Percentiles rank a stretch among this genome's conserved stretches.
phyloP scores from a whole-genome alignment of 2,797 vertebrate genomes.

The Gadopsis marmoratus region DNA sequence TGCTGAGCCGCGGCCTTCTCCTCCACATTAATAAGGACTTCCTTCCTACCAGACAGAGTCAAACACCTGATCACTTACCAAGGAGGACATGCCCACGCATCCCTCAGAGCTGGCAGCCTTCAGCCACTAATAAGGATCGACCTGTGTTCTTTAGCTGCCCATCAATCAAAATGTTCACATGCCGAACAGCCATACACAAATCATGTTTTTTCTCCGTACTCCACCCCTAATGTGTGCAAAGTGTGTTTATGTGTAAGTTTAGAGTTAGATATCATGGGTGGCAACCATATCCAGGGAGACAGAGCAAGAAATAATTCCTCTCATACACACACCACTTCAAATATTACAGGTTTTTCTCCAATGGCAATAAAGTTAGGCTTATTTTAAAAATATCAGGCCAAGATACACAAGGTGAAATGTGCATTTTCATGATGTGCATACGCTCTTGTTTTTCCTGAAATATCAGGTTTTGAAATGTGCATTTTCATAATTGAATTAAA shows the following conservation, averaged over 20 bases:
- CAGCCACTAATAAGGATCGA: slow-evolving; percentile 71
- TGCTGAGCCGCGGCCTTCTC: slow-evolving; percentile 80
- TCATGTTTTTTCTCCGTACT: slow-evolving; percentile 70
- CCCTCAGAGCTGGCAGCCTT: slow-evolving; percentile 77
- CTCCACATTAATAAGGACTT: slow-evolving; percentile 85
- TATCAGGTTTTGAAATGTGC: slow-evolving; percentile 71
- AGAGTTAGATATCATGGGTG: slow-evolving; percentile 69
- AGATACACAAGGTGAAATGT: slow-evolving; percentile 78
- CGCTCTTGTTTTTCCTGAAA: slow-evolving; percentile 79
- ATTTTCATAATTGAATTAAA: slow-evolving; percentile 79
- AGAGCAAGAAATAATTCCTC: slow-evolving; percentile 66
- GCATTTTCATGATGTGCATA: slow-evolving; percentile 82
- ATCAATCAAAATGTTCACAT: slow-evolving; percentile 75
- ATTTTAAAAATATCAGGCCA: slow-evolving; percentile 70
- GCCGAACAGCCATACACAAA: slow-evolving; percentile 72
- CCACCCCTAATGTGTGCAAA: slow-evolving; percentile 62
- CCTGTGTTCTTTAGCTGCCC: slow-evolving; percentile 74
- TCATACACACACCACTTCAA: slow-evolving; percentile 59
- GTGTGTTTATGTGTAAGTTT: slow-evolving; percentile 65
- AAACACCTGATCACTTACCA: slow-evolving; percentile 84
- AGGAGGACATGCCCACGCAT: slow-evolving; percentile 81
- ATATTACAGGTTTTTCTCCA: slow-evolving; percentile 67
- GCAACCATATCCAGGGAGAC: slow-evolving; percentile 56
- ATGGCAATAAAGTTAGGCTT: slow-evolving; percentile 67
- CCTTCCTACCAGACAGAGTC: slow-evolving; percentile 86